A percentile compares a stretch with the other conserved stretches of the same genome.
phyloP scores from a whole-genome alignment of 23 tunicate genomes.

The Oikopleura albicans region DNA sequence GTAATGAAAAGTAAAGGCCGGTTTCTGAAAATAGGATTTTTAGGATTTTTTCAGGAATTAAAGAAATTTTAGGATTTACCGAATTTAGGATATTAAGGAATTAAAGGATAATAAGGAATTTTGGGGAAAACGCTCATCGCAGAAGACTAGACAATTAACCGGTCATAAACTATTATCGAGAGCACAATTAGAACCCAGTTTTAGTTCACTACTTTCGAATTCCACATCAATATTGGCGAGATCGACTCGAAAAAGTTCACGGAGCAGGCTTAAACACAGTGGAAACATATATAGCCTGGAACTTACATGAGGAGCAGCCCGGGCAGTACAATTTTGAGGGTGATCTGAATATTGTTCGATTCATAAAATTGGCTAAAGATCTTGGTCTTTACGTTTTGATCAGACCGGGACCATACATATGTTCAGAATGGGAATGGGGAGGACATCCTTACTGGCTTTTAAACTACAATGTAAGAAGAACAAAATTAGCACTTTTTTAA shows the following conservation, averaged over 20 bases:
- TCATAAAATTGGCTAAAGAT: slow-evolving; percentile 39
- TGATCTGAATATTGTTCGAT: slow-evolving; percentile 27
- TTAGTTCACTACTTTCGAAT: slow-evolving; percentile 95
- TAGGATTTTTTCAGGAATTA: too few species aligned
- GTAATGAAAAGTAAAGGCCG: too few species aligned
- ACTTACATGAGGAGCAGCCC: slow-evolving; percentile 64
- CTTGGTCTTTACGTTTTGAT: slow-evolving; percentile 37
- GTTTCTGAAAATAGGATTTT: too few species aligned
- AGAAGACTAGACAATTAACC: too few species aligned
- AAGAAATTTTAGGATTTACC: too few species aligned
- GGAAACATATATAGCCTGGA: slow-evolving; percentile 91
- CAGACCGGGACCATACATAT: slow-evolving; percentile 84
- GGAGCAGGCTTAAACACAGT: slow-evolving; percentile 72
- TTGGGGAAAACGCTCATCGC: too few species aligned
- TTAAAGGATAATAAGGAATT: too few species aligned
- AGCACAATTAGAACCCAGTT: too few species aligned
- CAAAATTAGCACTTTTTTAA: too few species aligned
- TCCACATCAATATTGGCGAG: slow-evolving; percentile 64
- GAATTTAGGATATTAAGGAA: too few species aligned
- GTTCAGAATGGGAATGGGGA: slow-evolving; percentile 99
- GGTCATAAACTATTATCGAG: too few species aligned
- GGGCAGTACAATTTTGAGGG: slow-evolving; percentile 50
- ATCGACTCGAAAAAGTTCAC: slow-evolving; percentile 25
- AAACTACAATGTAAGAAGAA: not conserved
- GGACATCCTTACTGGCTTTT: slow-evolving; percentile 83